Evolutionary conservation across 2,797 vertebrate genomes (phyloP), one percentile per base, ranked within the genome.

Genomic region (Ctenopoma multispine): DNA sequence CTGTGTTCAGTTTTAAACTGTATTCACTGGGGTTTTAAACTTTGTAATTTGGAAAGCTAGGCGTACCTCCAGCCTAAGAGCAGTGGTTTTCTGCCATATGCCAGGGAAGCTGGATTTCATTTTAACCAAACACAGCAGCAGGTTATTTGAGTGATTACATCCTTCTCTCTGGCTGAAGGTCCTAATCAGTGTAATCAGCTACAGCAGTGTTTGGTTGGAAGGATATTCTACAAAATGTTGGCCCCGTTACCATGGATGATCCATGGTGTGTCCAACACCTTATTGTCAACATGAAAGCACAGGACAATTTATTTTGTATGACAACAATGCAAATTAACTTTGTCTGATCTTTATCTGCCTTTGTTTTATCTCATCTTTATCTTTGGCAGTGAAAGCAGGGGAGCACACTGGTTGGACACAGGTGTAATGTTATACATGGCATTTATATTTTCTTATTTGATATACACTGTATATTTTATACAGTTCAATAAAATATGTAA

Each of bases 171-270:
- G 63, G 72, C 62, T 82, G 65, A 75, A 82, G 54, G 63, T 73
- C 44, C 62, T 82, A 65, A 84, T 84, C 77, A 69, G 76, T 77
- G 70, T 67, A 75, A 81, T 83, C 79, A 64, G 51, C 57, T 61
- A 69, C 69, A 55, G 46, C 27, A 36, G 47, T 61, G 59, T 80
- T 78, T 59, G 51, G 71, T 62, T 56, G 58, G 41, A 69, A 63
- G 57, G 31, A 29, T 57, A 72, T 48, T 62, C 38, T 23, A 58
- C 59, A 50, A 69, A 77, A 51, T 43, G 18, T 56, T 80, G 71
- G 51, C 65, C 9, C 53, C 54, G 40, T 74, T 47, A 27, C 59
- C 40, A 15, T 40, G 21, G 31, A 67, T 51, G 24, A 72, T 53
- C 38, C 58, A 43, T 1, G 17, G 54, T 46, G 15, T 53, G 40